phyloP scores from a whole-genome alignment of 2,113 vertebrate species.

The Ursus arctos region DNA sequence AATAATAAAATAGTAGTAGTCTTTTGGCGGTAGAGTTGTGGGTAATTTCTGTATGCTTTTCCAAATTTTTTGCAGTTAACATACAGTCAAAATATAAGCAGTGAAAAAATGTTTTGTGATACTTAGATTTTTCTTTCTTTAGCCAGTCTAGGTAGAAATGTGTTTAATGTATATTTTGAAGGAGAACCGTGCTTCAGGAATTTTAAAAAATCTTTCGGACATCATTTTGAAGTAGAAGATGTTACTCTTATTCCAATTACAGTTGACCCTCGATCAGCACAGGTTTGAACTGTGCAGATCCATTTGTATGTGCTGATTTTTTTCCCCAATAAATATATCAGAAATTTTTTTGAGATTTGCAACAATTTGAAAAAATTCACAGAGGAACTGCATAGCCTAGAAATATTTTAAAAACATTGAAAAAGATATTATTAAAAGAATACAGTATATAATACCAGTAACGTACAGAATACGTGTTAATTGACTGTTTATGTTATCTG shows the following conservation, averaged over 20 bases:
- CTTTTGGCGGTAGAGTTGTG: constrained; percentile 37
- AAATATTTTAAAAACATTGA: background rate
- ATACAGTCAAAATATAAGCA: background rate
- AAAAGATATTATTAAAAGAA: background rate
- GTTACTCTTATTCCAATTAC: background rate
- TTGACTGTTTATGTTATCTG: background rate
- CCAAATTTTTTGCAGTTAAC: background rate
- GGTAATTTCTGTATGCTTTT: constrained; percentile 50
- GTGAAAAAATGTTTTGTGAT: constrained; percentile 28
- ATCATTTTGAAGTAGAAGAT: constrained; percentile 37
- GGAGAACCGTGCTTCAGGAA: background rate
- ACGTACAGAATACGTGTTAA: background rate
- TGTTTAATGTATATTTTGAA: background rate
- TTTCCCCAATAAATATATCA: background rate
- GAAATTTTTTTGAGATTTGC: background rate
- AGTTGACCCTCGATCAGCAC: background rate
- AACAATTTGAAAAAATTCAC: background rate
- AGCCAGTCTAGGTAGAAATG: background rate
- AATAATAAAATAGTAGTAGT: constrained; percentile 14
- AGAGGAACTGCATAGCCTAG: background rate
- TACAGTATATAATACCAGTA: background rate
- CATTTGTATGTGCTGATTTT: background rate
- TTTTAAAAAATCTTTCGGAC: background rate
- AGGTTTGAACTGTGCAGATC: background rate
- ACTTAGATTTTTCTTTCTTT: background rate